Conservation (phyloP, 2,888 invertebrate genomes). For the Folsomia candida region DNA sequence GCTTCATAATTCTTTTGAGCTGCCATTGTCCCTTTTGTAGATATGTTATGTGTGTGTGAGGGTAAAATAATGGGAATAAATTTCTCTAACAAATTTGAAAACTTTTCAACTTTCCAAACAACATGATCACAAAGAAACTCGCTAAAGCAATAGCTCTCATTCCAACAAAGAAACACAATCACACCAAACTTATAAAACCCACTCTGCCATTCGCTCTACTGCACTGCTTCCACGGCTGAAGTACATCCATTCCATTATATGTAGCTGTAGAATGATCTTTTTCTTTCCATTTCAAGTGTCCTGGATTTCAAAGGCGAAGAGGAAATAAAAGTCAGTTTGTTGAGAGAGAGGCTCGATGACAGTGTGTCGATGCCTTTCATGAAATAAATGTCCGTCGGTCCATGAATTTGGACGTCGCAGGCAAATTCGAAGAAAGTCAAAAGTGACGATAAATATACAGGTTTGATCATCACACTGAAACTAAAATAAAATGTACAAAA, state of each 20-base stretch:
- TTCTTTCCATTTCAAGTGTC: no score
- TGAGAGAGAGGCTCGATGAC: no score
- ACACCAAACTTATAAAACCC: background rate
- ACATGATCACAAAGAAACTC: background rate
- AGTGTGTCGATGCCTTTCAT: background rate
- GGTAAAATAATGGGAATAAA: background rate
- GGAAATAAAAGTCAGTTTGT: no score
- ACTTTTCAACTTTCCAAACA: background rate
- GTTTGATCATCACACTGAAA: no score
- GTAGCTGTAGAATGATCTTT: no score
- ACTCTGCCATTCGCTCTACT: background rate
- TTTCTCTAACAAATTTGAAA: background rate
- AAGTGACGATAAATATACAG: no score
- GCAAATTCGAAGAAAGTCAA: no score
- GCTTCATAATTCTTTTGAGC: background rate
- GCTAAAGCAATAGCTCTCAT: background rate
- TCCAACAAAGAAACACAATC: background rate
- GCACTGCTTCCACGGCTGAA: background rate
- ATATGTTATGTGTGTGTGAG: background rate
- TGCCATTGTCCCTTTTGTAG: background rate
- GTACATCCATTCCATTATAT: background rate
- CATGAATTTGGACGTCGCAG: no score
- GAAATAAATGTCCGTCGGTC: no score
- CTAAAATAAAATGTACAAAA: no score
- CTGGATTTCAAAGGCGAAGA: no score